Conservation (phyloP, 1,140 invertebrate genomes). For the Drosophila pandora region DNA sequence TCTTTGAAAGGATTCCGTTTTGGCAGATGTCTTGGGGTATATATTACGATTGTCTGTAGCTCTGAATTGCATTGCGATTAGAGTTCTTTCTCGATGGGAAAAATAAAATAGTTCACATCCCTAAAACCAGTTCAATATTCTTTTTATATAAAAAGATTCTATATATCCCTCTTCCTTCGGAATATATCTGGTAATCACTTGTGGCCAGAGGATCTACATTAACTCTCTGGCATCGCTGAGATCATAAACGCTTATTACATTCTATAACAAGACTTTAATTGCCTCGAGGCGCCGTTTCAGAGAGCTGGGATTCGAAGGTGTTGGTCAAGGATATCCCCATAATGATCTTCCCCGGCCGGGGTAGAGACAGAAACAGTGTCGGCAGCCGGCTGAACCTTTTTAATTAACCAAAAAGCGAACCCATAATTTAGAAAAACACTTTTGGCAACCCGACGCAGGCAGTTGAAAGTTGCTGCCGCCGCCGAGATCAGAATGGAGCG, state of each 20-base stretch:
- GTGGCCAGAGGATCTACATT: not conserved
- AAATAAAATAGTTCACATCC: not conserved
- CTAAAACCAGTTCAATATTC: not conserved
- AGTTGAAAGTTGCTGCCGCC: slow-evolving; percentile 35
- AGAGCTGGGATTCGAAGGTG: slow-evolving; percentile 46
- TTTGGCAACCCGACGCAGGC: slow-evolving; percentile 43
- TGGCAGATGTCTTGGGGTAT: slow-evolving; percentile 18
- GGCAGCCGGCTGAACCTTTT: slow-evolving; percentile 56
- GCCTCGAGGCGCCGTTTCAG: slow-evolving; percentile 64
- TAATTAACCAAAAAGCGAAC: slow-evolving; percentile 75
- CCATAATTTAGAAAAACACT: slow-evolving; percentile 70
- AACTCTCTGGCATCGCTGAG: slow-evolving; percentile 7
- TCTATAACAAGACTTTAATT: slow-evolving; percentile 65
- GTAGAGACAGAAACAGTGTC: not conserved
- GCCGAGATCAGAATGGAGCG: slow-evolving; percentile 7
- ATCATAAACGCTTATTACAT: slow-evolving; percentile 40
- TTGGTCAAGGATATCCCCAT: slow-evolving; percentile 59
- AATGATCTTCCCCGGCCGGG: slow-evolving; percentile 23
- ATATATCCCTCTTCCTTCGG: not conserved
- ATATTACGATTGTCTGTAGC: not conserved
- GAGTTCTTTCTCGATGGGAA: too few species aligned
- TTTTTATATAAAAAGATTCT: too few species aligned
- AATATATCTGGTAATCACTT: not conserved
- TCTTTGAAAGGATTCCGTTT: slow-evolving; percentile 35
- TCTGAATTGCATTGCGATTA: not conserved